phyloP scores from a whole-genome alignment of 2,888 invertebrate species.

The Sphecodes monilicornis region DNA sequence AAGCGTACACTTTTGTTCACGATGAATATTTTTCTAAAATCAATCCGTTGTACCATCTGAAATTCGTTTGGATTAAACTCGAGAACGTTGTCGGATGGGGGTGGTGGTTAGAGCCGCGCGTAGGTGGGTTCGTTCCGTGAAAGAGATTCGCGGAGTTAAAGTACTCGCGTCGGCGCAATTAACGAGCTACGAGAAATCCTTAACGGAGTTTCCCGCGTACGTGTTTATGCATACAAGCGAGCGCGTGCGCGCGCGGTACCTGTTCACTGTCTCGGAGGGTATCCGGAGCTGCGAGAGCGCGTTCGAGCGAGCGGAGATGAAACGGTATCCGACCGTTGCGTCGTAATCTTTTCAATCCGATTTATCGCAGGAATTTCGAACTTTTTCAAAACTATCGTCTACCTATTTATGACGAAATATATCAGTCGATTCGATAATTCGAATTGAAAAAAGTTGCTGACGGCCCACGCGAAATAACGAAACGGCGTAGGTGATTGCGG shows the following conservation, averaged over 20 bases:
- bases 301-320: slow-evolving; percentile 1
- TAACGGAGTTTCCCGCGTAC: slow-evolving; percentile 33
- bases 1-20: too few species aligned
- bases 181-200: slow-evolving; percentile 49
- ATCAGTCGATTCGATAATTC: not conserved
- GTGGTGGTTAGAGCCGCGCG: not conserved
- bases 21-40: not conserved
- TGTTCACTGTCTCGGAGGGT: slow-evolving; percentile 24
- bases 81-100: not conserved
- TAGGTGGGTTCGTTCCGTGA: not conserved
- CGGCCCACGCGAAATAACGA: not conserved
- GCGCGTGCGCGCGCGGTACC: slow-evolving; percentile 7
- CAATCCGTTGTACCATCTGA: not conserved
- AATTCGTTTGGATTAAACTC: slow-evolving; percentile 23
- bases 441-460: not conserved
- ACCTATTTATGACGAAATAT: not conserved
- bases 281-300: slow-evolving; percentile 10
- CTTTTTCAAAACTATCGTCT: not conserved
- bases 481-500: not conserved
- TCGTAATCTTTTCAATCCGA: not conserved
- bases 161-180: slow-evolving; percentile 60
- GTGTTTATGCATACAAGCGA: slow-evolving; percentile 59
- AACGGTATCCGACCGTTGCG: not conserved
- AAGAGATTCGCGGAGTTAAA: slow-evolving; percentile 55
- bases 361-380: not conserved